Evolutionary conservation across 2,888 invertebrate species (phyloP), one percentile per base, ranked within the genome.

Genomic region (Caenorhabditis sp.): DNA sequence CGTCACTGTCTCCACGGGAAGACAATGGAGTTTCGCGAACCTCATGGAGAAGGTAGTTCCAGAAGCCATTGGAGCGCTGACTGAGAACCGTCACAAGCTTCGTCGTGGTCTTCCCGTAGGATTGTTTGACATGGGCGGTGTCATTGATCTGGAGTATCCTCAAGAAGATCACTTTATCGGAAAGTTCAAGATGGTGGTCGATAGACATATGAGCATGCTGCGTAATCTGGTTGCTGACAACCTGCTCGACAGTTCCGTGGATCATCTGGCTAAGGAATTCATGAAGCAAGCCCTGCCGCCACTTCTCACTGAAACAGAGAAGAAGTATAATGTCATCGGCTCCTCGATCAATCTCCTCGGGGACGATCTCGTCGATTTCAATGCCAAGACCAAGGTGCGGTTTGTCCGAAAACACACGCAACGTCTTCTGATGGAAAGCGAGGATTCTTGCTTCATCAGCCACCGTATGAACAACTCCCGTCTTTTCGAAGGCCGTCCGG

Each of bases 281-380:
- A 95, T 97, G 91, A 95, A 95, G 89, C 96, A 96, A 92, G 95
- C 96, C 3, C 93, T 98, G 69, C 98, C 98, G 0, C 98, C 98
- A 0, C 94, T 95, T 44, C 83, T 91, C 35, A 88, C 89, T 11
- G 77, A 72, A 2, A 78, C 71, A 11, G 86, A 85, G 62, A 80
- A 71, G 61, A 80, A 79, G 62, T 53, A 55, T 13, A 84, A 81
- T 22, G 82, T 84, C 1, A 35, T 78, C 40, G 86, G 84, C 4
- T 9, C 20, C 6, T 64, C 47, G 9, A 51, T 65, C 22, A 62
- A 82, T 35, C 62, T 87, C 3, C 70, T 87, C 15, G 77, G 55
- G 20, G 77, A 67, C 18, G 80, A 76, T 15, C 67, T 80, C 26
- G 20, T 84, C 40, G 77, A 78, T 15, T 84, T 88, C 79, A 82